A percentile compares a stretch with the other conserved stretches of the same genome.
Evolutionary conservation across 2,888 invertebrate species (phyloP).

Genomic region (Tetanocera ferruginea): DNA sequence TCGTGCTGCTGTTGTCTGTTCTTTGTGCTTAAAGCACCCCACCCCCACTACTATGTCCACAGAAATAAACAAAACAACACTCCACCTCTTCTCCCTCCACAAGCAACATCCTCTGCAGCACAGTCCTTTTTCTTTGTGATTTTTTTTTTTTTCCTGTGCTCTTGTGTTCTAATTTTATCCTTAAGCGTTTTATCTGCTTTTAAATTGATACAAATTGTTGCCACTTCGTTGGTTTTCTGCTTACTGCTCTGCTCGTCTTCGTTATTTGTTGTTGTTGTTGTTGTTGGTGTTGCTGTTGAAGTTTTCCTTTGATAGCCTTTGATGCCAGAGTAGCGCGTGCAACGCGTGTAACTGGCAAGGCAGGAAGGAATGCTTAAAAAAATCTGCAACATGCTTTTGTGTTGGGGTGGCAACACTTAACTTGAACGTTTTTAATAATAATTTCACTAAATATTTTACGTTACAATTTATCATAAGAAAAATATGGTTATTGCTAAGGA

Average conservation of each 20-base stretch:
- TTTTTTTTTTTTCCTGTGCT: neutral
- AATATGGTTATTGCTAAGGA: no score
- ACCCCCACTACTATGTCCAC: no score
- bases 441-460: no score
- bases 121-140: no score
- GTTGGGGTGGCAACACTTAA: neutral
- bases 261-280: neutral
- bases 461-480: no score
- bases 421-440: no score
- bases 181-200: slow-evolving; percentile 32
- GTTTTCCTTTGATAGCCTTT: slow-evolving; percentile 3
- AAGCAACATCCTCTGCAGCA: no score
- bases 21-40: no score
- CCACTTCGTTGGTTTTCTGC: slow-evolving; percentile 30
- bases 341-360: neutral
- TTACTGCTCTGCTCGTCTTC: neutral
- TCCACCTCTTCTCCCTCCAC: no score
- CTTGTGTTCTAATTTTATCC: slow-evolving; percentile 24
- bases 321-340: neutral
- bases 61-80: no score
- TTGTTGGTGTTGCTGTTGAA: neutral
- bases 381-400: neutral
- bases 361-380: neutral
- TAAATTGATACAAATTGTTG: slow-evolving; percentile 36
- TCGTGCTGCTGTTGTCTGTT: no score